Evolutionary conservation across 2,113 vertebrate genomes (phyloP), one percentile per base, ranked within the genome.

Genomic region (Redunca redunca): DNA sequence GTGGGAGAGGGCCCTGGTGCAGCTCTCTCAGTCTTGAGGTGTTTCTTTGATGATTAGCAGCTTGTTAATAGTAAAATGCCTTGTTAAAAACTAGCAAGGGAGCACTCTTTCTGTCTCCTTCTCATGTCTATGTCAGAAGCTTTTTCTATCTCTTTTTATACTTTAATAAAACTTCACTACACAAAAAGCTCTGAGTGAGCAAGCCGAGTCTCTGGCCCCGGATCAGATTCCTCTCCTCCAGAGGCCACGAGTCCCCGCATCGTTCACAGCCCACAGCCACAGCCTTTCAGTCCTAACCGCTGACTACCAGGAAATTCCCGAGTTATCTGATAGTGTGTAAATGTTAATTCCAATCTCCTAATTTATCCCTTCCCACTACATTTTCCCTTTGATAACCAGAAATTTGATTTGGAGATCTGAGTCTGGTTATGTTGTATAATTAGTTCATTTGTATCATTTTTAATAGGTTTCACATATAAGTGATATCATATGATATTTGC

Each of bases 231-330:
- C 36, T 74, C 67, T 74, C 67, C n/a, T 74, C 19, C 21, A 6
- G 19, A 40, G 21, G 67, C n/a, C 67, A 25, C 1, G 0, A 2
- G 21, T 13, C 5, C 67, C 67, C 5, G 0, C 67, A 23, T 13
- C 21, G 0, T 40, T 74, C n/a, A 40, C 11, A 0, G 36, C 67
- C 40, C n/a, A 40, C 21, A 21, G 67, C 10, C 67, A 40, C n/a
- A 71, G n/a, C n/a, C 67, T 71, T 71, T 71, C 67, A 40, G 36
- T 77, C 40, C 71, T 43, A 77, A 43, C 40, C 6, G 0, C 23
- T 77, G 71, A 43, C 40, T 7, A 43, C 71, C 40, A 77, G 71
- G 23, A 43, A 43, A 43, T 43, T 77, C 40, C 40, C 71, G 43
- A 26, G 23, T 77, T 77, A 77, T 77, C 71, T 81, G 48, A 48